A percentile compares a stretch with the other conserved stretches of the same genome.
Evolutionary conservation across 2,888 invertebrate genomes (phyloP).

Genomic region (Polydrusus tereticollis): DNA sequence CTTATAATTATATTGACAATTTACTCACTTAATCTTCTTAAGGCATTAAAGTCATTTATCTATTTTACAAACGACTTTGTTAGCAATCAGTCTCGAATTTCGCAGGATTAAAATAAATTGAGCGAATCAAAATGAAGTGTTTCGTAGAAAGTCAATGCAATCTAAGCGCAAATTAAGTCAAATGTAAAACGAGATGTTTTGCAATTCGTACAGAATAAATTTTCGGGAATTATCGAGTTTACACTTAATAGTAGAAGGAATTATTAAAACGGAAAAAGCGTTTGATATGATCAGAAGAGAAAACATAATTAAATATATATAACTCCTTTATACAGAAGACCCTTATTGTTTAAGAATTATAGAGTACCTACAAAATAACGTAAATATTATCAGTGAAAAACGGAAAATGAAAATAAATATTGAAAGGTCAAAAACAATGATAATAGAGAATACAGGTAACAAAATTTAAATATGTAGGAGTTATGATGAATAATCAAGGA

Average conservation of each 20-base stretch:
- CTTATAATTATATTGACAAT: neutral
- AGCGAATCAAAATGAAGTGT: conserved; percentile 1
- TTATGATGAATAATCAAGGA: too few relatives aligned
- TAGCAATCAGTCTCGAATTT: neutral
- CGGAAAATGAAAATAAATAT: too few relatives aligned
- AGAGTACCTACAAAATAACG: too few relatives aligned
- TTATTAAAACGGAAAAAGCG: too few relatives aligned
- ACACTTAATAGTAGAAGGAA: neutral
- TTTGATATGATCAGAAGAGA: too few relatives aligned
- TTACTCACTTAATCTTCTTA: neutral
- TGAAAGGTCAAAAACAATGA: too few relatives aligned
- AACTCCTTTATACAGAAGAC: too few relatives aligned
- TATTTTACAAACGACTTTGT: neutral
- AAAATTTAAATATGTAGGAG: too few relatives aligned
- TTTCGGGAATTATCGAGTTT: neutral
- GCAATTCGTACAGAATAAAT: neutral
- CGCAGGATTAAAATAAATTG: neutral
- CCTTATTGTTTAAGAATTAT: too few relatives aligned
- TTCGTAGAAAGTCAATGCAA: neutral
- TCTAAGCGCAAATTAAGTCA: neutral
- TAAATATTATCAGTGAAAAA: too few relatives aligned
- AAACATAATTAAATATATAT: too few relatives aligned
- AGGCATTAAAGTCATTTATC: neutral
- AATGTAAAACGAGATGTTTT: conserved; percentile 4
- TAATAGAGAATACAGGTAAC: too few relatives aligned